Conservation (phyloP, 37 sponge, comb jelly and placozoan genomes). For the Ephydatia muelleri region DNA sequence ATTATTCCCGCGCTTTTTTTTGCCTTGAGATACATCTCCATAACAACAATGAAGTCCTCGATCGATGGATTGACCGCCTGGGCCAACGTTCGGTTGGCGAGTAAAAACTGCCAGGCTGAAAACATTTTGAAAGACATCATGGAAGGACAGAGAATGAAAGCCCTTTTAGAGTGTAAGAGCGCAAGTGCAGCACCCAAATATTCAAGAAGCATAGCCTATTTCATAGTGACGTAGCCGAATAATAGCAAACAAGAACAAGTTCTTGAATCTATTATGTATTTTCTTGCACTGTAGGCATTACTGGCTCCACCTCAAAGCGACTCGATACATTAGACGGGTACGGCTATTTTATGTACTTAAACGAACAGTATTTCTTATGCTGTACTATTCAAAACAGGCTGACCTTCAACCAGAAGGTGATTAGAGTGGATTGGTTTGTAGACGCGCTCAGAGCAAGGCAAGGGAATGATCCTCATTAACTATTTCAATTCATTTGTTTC, state of each 20-base stretch:
- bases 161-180: constrained; percentile 34
- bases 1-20: too few species aligned
- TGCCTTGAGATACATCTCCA: neutral
- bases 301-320: constrained; percentile 48
- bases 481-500: neutral
- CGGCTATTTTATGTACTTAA: neutral
- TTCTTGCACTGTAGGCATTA: constrained; percentile 18
- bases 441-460: constrained; percentile 57
- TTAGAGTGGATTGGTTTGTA: constrained; percentile 72
- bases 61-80: constrained; percentile 58
- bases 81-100: constrained; percentile 49
- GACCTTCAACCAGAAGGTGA: constrained; percentile 63
- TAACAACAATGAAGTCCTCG: constrained; percentile 1
- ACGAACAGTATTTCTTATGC: too few species aligned
- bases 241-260: too few species aligned
- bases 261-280: neutral
- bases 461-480: too few species aligned
- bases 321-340: constrained; percentile 60
- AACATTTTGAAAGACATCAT: constrained; percentile 50
- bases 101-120: constrained; percentile 11
- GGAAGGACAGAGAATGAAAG: constrained; percentile 50
- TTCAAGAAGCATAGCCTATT: neutral
- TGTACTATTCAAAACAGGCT: constrained; percentile 23
- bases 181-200: neutral
- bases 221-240: neutral